A percentile compares a stretch with the other conserved stretches of the same genome.
These are phyloP conservation scores for Cerastis leucographa DNA, from an alignment of 2,888 invertebrate species.

Conservation along the genomic window DNA sequence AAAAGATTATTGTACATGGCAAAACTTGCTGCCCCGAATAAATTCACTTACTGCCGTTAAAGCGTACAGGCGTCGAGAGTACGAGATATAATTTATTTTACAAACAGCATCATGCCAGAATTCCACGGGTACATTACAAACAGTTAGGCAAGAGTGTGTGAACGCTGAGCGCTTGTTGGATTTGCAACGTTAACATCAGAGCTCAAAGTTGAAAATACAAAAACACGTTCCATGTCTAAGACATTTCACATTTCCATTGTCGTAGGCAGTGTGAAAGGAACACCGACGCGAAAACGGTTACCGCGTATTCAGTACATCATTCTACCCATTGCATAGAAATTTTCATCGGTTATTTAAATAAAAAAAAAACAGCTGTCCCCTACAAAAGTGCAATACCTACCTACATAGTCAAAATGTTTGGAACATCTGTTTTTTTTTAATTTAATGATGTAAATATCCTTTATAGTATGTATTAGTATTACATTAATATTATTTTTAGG, in stretches of 20 bases:
- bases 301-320: no score
- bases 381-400: no score
- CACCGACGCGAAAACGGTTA: no score
- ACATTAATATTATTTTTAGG: no score
- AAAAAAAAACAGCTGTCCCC: no score
- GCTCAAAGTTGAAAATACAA: background rate
- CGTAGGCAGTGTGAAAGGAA: background rate
- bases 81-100: background rate
- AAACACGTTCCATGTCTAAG: background rate
- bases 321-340: no score
- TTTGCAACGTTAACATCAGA: background rate
- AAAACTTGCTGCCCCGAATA: constrained; percentile 10
- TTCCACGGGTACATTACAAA: background rate
- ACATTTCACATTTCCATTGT: background rate
- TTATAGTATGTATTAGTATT: no score
- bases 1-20: constrained; percentile 22
- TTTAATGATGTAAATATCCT: no score
- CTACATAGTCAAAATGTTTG: no score
- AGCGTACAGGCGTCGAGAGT: constrained; percentile 12
- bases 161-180: background rate
- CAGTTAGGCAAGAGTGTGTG: background rate
- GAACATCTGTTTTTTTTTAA: no score
- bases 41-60: constrained; percentile 11
- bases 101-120: background rate
- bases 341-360: no score